Base-by-base conservation (phyloP, 2,797 vertebrate genomes). In the Falco rusticolus region DNA sequence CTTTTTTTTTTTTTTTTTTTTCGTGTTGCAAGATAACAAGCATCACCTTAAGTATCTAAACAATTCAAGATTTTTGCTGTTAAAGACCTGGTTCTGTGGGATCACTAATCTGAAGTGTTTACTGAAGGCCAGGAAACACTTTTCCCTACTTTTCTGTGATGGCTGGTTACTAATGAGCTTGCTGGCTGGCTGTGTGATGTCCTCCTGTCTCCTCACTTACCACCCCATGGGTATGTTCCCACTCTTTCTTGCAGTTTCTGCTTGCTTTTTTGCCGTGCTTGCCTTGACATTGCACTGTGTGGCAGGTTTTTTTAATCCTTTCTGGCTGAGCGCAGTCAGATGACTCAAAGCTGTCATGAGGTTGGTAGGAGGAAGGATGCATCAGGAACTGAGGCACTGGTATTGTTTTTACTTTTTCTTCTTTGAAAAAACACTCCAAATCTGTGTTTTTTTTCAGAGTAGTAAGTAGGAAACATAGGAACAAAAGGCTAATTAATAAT, bases 401-500 rank as follows among this genome's bases (percentile, higher is more conserved):
- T 21, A 20, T 10, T 66, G 51, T 37, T 71, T 95, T 78, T 83
- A 59, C 6, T 60, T 86, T 74, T 72, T 68, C 25, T 77, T 87
- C 43, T 41, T 65, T 51, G 39, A 70, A 33, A 71, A 76, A 87
- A 16, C 12, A 14, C 29, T 81, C 53, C 13, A 47, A 60, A 37
- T 6, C 41, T 29, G 18, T 0, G 0, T 0, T 0, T 0, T 61
- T 61, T 92, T 84, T 77, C 26, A 14, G 33, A 66, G 43, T 16
- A 72, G 25, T 53, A 53, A 77, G 45, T 33, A 60, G 31, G 53
- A 89, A 81, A 65, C 19, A 8, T 28, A 10, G 24, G 21, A 79
- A 50, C 21, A 69, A 81, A 84, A 69, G 21, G 11, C 31, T 39
- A 9, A 13, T 24, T 39, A 9, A 13, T 24, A 61, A 10, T 50